These are phyloP conservation scores for Cyprinodon brontotheroides DNA, from an alignment of 2,113 vertebrate genomes.

Conservation along the genomic window DNA sequence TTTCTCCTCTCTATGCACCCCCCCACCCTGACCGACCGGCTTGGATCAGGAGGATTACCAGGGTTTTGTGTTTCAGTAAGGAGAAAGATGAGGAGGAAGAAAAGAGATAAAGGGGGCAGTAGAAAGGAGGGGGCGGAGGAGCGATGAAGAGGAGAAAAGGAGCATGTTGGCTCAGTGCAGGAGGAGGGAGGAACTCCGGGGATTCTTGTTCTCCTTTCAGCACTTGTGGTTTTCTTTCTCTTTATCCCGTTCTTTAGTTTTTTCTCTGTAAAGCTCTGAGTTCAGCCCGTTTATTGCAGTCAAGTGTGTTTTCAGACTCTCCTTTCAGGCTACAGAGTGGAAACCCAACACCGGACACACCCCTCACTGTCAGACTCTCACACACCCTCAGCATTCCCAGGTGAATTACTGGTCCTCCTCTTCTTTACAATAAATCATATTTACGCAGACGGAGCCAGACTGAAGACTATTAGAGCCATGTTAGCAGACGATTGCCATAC, in stretches of 20 bases:
- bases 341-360: slow-evolving; percentile 69
- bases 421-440: slow-evolving; percentile 25
- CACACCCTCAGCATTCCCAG: slow-evolving; percentile 29
- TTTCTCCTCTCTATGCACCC: not conserved
- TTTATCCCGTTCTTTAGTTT: slow-evolving; percentile 16
- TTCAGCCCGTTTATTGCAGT: slow-evolving; percentile 37
- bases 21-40: slow-evolving; percentile 46
- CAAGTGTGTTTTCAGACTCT: slow-evolving; percentile 48
- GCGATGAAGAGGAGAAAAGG: not conserved
- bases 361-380: slow-evolving; percentile 51
- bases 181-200: slow-evolving; percentile 31
- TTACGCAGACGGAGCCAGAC: slow-evolving; percentile 24
- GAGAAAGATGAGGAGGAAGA: slow-evolving; percentile 64
- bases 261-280: slow-evolving; percentile 8
- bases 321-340: slow-evolving; percentile 51
- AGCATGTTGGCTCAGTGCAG: slow-evolving; percentile 39
- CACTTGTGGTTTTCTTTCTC: not conserved
- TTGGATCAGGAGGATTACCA: slow-evolving; percentile 65
- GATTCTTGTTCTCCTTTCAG: slow-evolving; percentile 60
- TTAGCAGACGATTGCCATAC: too few relatives aligned
- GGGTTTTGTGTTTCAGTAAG: slow-evolving; percentile 71
- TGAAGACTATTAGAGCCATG: too few relatives aligned
- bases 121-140: slow-evolving; percentile 22
- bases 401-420: slow-evolving; percentile 44
- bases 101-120: slow-evolving; percentile 60